phyloP scores from a whole-genome alignment of 2,797 vertebrate genomes.

The Anas bahamensis region DNA sequence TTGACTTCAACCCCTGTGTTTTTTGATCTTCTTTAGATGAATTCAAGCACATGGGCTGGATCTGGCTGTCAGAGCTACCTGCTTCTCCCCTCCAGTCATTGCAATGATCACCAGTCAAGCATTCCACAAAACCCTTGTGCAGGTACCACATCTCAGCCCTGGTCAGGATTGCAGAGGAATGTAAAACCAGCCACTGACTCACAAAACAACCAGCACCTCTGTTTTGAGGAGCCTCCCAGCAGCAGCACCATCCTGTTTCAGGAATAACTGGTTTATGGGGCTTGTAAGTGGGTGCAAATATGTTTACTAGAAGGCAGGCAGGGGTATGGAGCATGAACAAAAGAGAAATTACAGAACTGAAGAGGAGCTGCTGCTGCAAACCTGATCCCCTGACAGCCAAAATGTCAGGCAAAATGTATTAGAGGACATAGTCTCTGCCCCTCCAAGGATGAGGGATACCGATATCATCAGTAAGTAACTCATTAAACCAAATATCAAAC shows the following conservation, averaged over 20 bases:
- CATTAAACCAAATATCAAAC: background rate
- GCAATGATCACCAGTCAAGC: background rate
- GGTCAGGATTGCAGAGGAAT: background rate
- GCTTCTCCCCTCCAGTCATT: background rate
- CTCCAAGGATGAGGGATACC: too few relatives aligned
- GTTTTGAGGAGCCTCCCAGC: background rate
- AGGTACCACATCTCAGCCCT: background rate
- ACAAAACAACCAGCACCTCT: background rate
- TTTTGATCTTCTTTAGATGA: background rate
- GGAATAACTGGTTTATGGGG: too few relatives aligned
- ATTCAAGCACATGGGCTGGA: background rate
- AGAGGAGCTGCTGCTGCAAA: background rate
- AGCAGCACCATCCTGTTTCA: background rate
- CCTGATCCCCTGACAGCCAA: too few relatives aligned
- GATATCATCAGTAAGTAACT: too few relatives aligned
- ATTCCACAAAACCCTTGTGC: background rate
- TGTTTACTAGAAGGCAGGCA: too few relatives aligned
- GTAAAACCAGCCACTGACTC: background rate
- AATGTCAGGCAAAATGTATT: too few relatives aligned
- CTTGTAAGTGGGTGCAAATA: too few relatives aligned
- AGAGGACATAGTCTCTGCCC: too few relatives aligned
- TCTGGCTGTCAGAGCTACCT: too few relatives aligned
- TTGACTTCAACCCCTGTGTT: background rate
- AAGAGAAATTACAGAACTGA: background rate
- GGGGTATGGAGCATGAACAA: background rate